Evolutionary conservation across 2,113 vertebrate species (phyloP).

Genomic region (Perca schrenkii): DNA sequence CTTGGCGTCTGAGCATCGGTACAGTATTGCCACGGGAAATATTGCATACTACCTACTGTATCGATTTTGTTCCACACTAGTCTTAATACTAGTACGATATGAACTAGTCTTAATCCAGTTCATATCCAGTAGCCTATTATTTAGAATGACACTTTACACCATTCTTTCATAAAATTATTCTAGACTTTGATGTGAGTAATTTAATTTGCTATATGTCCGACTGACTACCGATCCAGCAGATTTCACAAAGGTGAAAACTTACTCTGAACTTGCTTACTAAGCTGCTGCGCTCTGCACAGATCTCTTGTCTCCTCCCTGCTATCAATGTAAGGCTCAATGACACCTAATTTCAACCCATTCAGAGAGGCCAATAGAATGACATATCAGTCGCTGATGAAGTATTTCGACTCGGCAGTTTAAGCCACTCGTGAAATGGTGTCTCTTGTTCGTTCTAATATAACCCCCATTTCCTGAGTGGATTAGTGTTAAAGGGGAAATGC

Average conservation of each 20-base stretch:
- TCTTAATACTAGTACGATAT: too few relatives aligned
- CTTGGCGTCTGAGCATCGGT: too few relatives aligned
- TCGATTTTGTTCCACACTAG: too few relatives aligned
- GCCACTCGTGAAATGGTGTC: constrained; percentile 67
- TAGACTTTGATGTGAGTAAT: neutral
- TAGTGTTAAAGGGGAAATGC: constrained; percentile 62
- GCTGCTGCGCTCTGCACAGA: constrained; percentile 17
- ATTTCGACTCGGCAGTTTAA: constrained; percentile 69
- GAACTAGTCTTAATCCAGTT: constrained; percentile 17
- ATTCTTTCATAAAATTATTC: constrained; percentile 1
- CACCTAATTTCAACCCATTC: constrained; percentile 68
- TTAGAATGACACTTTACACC: neutral
- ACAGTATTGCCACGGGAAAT: too few relatives aligned
- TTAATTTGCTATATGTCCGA: constrained; percentile 25
- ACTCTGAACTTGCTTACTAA: constrained; percentile 48
- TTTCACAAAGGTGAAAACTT: constrained; percentile 49
- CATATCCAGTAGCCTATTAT: neutral
- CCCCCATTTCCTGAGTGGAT: constrained; percentile 68
- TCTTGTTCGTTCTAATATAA: constrained; percentile 65
- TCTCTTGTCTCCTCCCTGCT: constrained; percentile 39
- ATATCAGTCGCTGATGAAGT: constrained; percentile 62
- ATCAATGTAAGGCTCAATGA: constrained; percentile 52
- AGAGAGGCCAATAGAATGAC: constrained; percentile 68
- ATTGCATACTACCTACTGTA: too few relatives aligned
- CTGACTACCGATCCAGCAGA: neutral